Base-by-base conservation (phyloP, 2,888 invertebrate genomes). In the Plusia festucae region DNA sequence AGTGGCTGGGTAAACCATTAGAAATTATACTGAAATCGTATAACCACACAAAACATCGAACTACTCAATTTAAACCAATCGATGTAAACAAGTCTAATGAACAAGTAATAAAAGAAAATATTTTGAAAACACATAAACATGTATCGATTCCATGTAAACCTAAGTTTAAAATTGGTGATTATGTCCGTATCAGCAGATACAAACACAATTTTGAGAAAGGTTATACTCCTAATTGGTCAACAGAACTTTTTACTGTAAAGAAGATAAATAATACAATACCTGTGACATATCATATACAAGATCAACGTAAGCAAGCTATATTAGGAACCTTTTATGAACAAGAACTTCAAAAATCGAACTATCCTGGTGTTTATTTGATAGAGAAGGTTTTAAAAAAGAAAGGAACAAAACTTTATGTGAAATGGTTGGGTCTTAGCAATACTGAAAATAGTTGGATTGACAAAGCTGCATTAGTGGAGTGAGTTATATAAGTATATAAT, bases 171-270 rank as follows among this genome's bases (percentile, higher is more conserved):
- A 34, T 15, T 1, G 66, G 62, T 40, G 71, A 73, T 9, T 18
- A 9, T 57, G 70, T 73, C 24, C 57, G 73, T 22, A 71, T 76
- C 0, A 76, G 76, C 52, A 76, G 73, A 44, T 66, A 73, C n/a
- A 76, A 69, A 51, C 56, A 52, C 9, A n/a, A 6, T 40, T 73
- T 73, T 65, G 55, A 69, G 7, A 71, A 71, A 24, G 65, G 73
- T 1, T 77, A 72, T 16, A 74, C 71, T 6, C 65, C 60, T 13
- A 73, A 73, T 49, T 77, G 77, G 75, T 61, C 68, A 1, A 68
- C 76, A 5, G 80, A 78, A 73, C 49, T 78, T 69, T 78, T 76
- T 60, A 69, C 57, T 20, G 65, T 78, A 30, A 46, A 15, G 6
- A 65, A 66, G 53, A 22, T 78, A 20, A 46, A 74, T 18, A 54